phyloP scores from a whole-genome alignment of 2,888 invertebrate species.

The Drosophila dives region DNA sequence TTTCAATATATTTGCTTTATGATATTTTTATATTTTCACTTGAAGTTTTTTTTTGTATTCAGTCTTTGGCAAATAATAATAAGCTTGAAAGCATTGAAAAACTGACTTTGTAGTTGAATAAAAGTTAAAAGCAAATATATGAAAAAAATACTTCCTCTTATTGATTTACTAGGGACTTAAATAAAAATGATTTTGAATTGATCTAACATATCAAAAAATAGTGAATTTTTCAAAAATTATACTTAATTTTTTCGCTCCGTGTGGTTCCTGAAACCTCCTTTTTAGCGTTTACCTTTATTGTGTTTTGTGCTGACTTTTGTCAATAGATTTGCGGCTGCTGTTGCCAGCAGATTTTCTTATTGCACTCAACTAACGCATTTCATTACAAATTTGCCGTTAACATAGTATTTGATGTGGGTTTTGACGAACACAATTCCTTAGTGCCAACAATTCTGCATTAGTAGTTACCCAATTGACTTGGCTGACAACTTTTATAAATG shows the following conservation, averaged over 20 bases:
- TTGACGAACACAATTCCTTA: conserved; percentile 16
- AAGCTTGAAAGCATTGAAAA: not conserved
- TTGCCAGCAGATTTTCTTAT: conserved; percentile 15
- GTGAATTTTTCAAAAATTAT: accelerated
- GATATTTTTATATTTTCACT: not conserved
- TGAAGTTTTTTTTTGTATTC: not conserved
- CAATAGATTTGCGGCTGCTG: conserved; percentile 29
- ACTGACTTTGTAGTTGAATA: not conserved
- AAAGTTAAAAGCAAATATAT: not conserved
- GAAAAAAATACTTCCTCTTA: not conserved
- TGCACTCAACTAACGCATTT: conserved; percentile 27
- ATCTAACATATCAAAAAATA: not conserved
- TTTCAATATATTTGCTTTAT: not conserved
- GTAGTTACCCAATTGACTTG: conserved; percentile 34
- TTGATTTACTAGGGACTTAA: not conserved
- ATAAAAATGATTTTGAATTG: not conserved
- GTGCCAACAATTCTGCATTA: conserved; percentile 52
- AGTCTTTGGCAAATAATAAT: not conserved
- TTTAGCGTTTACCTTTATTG: conserved; percentile 37
- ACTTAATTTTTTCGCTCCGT: not conserved
- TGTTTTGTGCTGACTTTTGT: conserved; percentile 20
- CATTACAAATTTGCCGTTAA: conserved; percentile 31
- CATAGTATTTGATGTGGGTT: conserved; percentile 50
- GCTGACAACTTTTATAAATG: conserved; percentile 67
- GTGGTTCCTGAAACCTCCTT: not conserved